Percentiles rank a stretch among this genome's conserved stretches.
These are phyloP conservation scores for Actias luna DNA, from an alignment of 2,888 invertebrate species.

Conservation along the genomic window DNA sequence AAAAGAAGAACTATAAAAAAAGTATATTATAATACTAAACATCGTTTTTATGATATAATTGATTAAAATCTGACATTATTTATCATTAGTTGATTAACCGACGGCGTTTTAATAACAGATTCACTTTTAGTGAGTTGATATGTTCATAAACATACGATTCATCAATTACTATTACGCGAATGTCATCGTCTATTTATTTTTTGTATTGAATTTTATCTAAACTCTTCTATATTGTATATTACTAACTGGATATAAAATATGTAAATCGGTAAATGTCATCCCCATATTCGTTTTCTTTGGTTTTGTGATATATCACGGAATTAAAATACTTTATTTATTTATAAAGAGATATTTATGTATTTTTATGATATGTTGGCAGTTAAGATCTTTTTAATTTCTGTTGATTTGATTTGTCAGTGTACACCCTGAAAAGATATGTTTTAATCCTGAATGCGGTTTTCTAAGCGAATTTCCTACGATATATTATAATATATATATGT, in stretches of 20 bases:
- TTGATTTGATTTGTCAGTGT: slow-evolving; percentile 44
- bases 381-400: slow-evolving; percentile 42
- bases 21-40: neutral
- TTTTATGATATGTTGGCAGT: slow-evolving; percentile 72
- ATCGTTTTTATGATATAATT: neutral
- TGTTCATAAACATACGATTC: slow-evolving; percentile 38
- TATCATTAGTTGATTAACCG: neutral
- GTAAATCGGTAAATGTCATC: slow-evolving; percentile 43
- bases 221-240: slow-evolving; percentile 24
- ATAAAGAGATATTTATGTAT: slow-evolving; percentile 51
- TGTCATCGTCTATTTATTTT: slow-evolving; percentile 14
- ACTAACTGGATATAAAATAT: slow-evolving; percentile 67
- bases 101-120: slow-evolving; percentile 25
- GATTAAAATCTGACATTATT: neutral
- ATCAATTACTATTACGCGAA: slow-evolving; percentile 58
- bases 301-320: slow-evolving; percentile 78
- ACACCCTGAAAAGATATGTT: slow-evolving; percentile 74
- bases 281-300: slow-evolving; percentile 72
- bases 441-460: slow-evolving; percentile 58
- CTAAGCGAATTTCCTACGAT: slow-evolving; percentile 72
- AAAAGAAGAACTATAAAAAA: neutral
- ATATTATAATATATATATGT: slow-evolving; percentile 39
- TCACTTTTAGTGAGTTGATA: slow-evolving; percentile 60
- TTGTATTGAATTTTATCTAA: slow-evolving; percentile 12
- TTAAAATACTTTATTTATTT: slow-evolving; percentile 63